Conservation (phyloP, 2,113 vertebrate genomes). For the Murina feae region DNA sequence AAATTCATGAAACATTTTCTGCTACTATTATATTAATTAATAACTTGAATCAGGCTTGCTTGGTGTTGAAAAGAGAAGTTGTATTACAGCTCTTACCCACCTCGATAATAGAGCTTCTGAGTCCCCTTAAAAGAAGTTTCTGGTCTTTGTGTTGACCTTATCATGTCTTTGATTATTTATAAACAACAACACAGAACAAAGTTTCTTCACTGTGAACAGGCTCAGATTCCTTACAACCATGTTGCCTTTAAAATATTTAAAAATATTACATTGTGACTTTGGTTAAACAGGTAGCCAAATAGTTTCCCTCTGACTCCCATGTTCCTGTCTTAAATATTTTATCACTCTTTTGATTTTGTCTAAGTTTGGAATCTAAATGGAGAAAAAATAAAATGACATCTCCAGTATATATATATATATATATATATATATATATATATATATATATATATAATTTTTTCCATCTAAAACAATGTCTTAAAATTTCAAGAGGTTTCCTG, state of each 20-base stretch:
- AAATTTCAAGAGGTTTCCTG: not conserved
- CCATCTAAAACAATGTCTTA: not conserved
- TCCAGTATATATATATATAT: not conserved
- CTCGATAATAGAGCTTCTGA: not conserved
- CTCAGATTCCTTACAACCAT: not conserved
- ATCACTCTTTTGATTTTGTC: not conserved
- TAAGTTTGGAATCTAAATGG: not conserved
- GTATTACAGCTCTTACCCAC: not conserved
- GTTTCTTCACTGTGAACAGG: not conserved
- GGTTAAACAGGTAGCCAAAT: not conserved
- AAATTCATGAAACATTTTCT: not conserved
- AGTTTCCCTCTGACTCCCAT: not conserved
- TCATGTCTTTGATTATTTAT: slow-evolving; percentile 3
- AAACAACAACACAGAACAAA: not conserved
- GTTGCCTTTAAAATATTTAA: not conserved
- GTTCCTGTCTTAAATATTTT: not conserved
- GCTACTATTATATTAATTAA: not conserved
- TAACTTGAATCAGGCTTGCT: not conserved
- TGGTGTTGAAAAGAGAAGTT: not conserved
- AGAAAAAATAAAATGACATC: slow-evolving; percentile 27
- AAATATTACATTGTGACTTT: not conserved
- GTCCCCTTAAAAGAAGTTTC: not conserved
- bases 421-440: too few relatives aligned
- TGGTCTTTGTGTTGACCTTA: not conserved
- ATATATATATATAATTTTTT: not conserved